These are phyloP conservation scores for Eristalinus sepulchralis DNA, from an alignment of 2,888 invertebrate genomes.

Conservation along the genomic window DNA sequence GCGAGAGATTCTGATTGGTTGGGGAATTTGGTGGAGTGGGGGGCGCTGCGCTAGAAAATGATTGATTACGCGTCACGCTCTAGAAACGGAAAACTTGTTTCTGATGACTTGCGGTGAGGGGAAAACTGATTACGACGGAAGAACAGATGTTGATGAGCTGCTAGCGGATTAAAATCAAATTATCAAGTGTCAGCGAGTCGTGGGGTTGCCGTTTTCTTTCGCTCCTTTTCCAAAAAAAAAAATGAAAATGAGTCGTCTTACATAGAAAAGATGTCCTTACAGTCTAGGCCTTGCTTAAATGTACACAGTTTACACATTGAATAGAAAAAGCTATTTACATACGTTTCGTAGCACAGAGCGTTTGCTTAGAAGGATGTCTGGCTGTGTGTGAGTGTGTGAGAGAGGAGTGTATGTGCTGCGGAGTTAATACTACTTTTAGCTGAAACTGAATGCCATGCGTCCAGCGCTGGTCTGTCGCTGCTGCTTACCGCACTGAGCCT, in stretches of 20 bases:
- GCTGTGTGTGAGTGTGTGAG: neutral
- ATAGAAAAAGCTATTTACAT: conserved; percentile 72
- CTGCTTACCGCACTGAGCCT: conserved; percentile 41
- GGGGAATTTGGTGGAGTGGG: neutral
- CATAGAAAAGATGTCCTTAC: conserved; percentile 45
- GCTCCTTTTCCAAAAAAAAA: conserved; percentile 1
- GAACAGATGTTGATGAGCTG: neutral
- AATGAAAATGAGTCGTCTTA: neutral
- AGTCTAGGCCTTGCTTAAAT: conserved; percentile 47
- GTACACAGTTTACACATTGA: conserved; percentile 67
- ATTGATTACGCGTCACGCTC: conserved; percentile 26
- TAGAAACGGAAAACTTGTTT: conserved; percentile 2
- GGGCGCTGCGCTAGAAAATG: neutral
- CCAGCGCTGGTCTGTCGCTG: conserved; percentile 64
- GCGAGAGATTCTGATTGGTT: conserved; percentile 38
- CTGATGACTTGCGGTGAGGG: neutral
- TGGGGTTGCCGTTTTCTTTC: neutral
- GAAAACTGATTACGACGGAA: neutral
- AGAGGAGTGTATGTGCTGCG: conserved; percentile 9
- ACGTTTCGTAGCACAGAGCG: conserved; percentile 47
- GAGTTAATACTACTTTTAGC: conserved; percentile 64
- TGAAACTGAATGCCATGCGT: conserved; percentile 65
- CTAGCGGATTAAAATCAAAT: neutral
- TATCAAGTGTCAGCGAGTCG: neutral
- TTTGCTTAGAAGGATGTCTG: conserved; percentile 16